These are phyloP conservation scores for Aphodius granarius DNA, from an alignment of 2,888 invertebrate genomes.

Conservation along the genomic window DNA sequence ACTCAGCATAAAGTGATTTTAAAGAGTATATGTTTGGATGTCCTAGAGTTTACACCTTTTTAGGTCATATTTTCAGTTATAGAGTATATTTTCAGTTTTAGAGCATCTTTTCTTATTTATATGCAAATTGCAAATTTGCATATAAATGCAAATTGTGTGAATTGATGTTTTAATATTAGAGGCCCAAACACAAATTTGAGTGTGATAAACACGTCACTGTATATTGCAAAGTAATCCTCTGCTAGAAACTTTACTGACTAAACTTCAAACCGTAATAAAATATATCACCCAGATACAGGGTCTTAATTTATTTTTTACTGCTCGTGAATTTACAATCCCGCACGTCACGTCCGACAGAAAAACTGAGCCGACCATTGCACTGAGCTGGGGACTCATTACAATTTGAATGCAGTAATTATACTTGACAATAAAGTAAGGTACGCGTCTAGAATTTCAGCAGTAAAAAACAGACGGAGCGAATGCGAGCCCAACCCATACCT, in stretches of 20 bases:
- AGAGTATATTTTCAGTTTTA: too few species aligned
- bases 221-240: too few species aligned
- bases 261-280: neutral
- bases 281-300: neutral
- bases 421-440: slow-evolving; percentile 5
- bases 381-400: slow-evolving; percentile 1
- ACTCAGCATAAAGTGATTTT: too few species aligned
- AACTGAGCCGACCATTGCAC: neutral
- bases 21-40: too few species aligned
- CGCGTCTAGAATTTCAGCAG: slow-evolving; percentile 7
- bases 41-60: too few species aligned
- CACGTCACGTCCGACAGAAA: neutral
- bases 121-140: too few species aligned
- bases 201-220: too few species aligned
- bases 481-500: neutral
- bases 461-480: slow-evolving; percentile 9
- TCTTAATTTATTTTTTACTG: neutral
- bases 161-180: too few species aligned
- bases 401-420: slow-evolving; percentile 10
- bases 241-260: neutral
- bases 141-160: too few species aligned
- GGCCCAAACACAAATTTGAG: too few species aligned
- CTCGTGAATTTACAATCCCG: neutral
- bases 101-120: too few species aligned
- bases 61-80: too few species aligned